Evolutionary conservation across 1,140 invertebrate genomes (phyloP), one percentile per base, ranked within the genome.

Genomic region (Eciton burchellii): DNA sequence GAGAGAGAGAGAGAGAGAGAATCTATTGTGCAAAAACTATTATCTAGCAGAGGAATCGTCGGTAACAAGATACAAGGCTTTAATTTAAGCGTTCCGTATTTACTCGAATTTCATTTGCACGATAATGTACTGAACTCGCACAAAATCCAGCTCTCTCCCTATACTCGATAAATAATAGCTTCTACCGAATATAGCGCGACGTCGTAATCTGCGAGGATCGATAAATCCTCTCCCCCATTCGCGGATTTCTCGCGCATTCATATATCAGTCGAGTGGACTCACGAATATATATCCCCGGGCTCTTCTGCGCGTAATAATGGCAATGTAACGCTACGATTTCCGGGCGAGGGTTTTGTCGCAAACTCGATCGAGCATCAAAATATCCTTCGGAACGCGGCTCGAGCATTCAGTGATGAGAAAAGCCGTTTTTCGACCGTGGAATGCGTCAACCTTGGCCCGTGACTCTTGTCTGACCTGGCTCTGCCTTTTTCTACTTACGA

Each of bases 361-460:
- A 24, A 11, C 29, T 85, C 68, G 54, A 65, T 19, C 68, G 54
- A 81, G 43, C 68, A 29, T 81, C 3, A 81, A 81, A 87, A 29
- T 81, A 81, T 84, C 63, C 63, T 74, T 29, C 16, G 45, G 45
- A 54, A 77, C 43, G 81, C 66, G 41, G 54, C 57, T 29, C 11
- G 16, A 45, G 26, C 21, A 70, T 68, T 45, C n/a, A 21, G 29
- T 72, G 1, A 77, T 72, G 56, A 81, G 43, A 60, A 54, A 82
- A 35, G 41, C 26, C n/a, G 54, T 14, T 63, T 85, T 43, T 54
- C 47, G 52, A 11, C 0, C 54, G 6, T 62, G 26, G 52, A 88
- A 87, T 88, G 83, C 79, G 83, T 81, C 83, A 82, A 79, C 45
- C 60, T 41, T 83, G 43, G 66, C 56, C 35, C 66, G 41, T 45